Evolutionary conservation across 2,113 vertebrate species (phyloP).

Genomic region (Centropus unirufus): DNA sequence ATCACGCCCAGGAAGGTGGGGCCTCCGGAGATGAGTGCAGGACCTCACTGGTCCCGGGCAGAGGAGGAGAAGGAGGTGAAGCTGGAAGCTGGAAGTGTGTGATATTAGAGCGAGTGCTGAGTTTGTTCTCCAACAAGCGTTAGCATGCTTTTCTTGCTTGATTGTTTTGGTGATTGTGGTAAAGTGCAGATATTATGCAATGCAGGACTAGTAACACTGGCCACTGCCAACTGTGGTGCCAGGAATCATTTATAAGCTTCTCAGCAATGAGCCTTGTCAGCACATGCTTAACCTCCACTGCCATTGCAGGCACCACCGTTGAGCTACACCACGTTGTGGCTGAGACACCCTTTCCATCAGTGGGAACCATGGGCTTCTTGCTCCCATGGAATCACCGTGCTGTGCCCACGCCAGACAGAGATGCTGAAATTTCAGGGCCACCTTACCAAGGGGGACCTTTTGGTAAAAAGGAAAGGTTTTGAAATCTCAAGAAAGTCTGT

Average conservation of each 20-base stretch:
- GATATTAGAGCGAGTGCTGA: conserved; percentile 11
- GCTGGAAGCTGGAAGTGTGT: conserved; percentile 18
- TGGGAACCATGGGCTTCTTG: background rate
- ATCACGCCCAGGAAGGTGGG: conserved; percentile 66
- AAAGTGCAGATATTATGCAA: conserved; percentile 58
- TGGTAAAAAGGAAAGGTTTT: conserved; percentile 4
- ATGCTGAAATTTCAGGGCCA: background rate
- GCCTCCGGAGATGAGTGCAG: conserved; percentile 13
- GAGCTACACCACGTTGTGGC: background rate
- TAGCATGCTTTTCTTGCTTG: conserved; percentile 27
- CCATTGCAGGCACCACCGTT: background rate
- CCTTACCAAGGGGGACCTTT: background rate
- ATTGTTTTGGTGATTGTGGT: conserved; percentile 59
- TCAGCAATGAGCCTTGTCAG: conserved; percentile 55
- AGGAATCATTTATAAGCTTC: conserved; percentile 63
- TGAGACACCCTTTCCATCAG: background rate
- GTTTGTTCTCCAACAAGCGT: conserved; percentile 36
- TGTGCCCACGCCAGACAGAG: background rate
- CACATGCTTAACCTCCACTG: conserved; percentile 61
- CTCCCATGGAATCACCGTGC: background rate
- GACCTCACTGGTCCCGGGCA: background rate
- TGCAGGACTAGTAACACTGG: conserved; percentile 55
- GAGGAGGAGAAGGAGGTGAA: background rate
- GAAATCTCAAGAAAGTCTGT: conserved; percentile 33
- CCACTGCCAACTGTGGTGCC: conserved; percentile 52